phyloP scores from a whole-genome alignment of 2,797 vertebrate genomes.

The Etheostoma perlongum region DNA sequence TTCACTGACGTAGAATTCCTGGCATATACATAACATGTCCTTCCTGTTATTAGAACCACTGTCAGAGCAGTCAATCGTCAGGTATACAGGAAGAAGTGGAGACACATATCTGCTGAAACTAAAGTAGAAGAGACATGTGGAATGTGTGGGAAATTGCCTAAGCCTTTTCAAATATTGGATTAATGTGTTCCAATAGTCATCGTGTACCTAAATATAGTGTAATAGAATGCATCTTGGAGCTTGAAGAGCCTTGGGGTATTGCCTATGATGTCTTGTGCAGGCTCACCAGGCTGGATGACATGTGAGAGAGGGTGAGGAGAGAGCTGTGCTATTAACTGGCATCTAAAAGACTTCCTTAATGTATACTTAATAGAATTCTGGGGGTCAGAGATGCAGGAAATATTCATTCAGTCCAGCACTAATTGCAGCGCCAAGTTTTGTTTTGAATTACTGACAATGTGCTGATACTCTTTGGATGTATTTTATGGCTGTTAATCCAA shows the following conservation, averaged over 20 bases:
- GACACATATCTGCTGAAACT: slow-evolving; percentile 14
- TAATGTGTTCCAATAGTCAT: slow-evolving; percentile 14
- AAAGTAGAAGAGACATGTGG: slow-evolving; percentile 26
- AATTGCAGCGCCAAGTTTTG: slow-evolving; percentile 35
- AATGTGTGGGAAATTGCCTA: slow-evolving; percentile 15
- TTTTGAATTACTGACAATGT: slow-evolving; percentile 35
- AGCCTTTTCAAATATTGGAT: slow-evolving; percentile 32
- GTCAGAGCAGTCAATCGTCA: slow-evolving; percentile 36
- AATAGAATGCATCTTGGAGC: slow-evolving; percentile 24
- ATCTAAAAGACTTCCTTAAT: slow-evolving; percentile 43
- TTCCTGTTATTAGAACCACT: slow-evolving; percentile 31
- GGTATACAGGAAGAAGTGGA: slow-evolving; percentile 12
- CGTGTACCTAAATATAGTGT: slow-evolving; percentile 5
- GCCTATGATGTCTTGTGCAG: slow-evolving; percentile 5
- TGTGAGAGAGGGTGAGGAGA: not conserved
- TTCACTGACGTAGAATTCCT: slow-evolving; percentile 46
- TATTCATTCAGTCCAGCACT: slow-evolving; percentile 18
- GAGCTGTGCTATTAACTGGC: slow-evolving; percentile 23
- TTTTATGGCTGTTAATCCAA: slow-evolving; percentile 48
- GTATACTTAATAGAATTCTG: slow-evolving; percentile 26
- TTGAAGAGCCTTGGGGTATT: slow-evolving; percentile 28
- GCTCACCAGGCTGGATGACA: slow-evolving; percentile 10
- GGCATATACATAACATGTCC: slow-evolving; percentile 39
- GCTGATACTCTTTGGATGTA: slow-evolving; percentile 30
- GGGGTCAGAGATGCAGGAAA: slow-evolving; percentile 34